Conservation (phyloP, 2,113 vertebrate species). For the Pholis gunnellus region DNA sequence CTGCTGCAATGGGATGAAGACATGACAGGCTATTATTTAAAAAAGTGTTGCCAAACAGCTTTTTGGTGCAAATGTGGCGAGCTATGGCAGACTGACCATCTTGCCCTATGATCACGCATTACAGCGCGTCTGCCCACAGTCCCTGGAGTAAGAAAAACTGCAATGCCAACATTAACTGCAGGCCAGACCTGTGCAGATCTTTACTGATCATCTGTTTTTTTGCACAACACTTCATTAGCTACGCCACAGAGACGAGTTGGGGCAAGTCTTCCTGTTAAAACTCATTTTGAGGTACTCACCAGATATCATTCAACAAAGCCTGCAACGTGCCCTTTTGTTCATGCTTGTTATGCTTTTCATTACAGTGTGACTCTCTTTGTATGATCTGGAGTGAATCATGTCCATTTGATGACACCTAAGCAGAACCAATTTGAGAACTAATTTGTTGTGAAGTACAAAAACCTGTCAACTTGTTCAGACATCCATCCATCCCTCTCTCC, state of each 20-base stretch:
- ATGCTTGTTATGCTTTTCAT: slow-evolving; percentile 1
- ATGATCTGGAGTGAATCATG: slow-evolving; percentile 72
- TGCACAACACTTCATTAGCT: slow-evolving; percentile 16
- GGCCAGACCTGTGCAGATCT: slow-evolving; percentile 3
- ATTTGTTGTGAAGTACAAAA: slow-evolving; percentile 73
- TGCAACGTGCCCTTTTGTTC: slow-evolving; percentile 16
- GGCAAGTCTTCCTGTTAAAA: background rate
- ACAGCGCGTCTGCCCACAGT: slow-evolving; percentile 19
- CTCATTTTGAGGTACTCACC: background rate
- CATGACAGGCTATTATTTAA: slow-evolving; percentile 19
- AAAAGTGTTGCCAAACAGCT: slow-evolving; percentile 9
- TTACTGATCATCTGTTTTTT: slow-evolving; percentile 17
- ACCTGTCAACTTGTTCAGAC: slow-evolving; percentile 74
- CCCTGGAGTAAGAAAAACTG: background rate
- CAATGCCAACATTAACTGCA: background rate
- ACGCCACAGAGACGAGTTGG: background rate
- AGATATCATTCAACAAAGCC: slow-evolving; percentile 21
- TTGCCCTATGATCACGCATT: slow-evolving; percentile 7
- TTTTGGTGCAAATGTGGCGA: slow-evolving; percentile 20
- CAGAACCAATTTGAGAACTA: slow-evolving; percentile 73
- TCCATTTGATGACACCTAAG: slow-evolving; percentile 76
- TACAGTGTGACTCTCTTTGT: slow-evolving; percentile 26
- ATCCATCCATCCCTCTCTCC: background rate
- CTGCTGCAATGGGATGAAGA: slow-evolving; percentile 3
- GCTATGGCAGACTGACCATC: slow-evolving; percentile 14